These are phyloP conservation scores for Microcebus griseorufus DNA, from an alignment of 2,113 vertebrate species.

Conservation along the genomic window DNA sequence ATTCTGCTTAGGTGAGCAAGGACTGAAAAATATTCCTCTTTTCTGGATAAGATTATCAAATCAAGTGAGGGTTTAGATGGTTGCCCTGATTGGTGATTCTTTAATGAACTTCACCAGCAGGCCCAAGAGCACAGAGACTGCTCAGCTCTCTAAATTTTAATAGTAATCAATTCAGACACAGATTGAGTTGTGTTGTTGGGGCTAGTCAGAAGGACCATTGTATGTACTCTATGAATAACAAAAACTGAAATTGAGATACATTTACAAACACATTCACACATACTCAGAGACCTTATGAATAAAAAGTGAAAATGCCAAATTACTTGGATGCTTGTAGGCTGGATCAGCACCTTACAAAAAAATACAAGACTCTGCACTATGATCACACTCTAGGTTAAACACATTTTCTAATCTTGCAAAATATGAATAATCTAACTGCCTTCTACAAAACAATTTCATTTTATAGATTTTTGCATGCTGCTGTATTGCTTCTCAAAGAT, in stretches of 20 bases:
- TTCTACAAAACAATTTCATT: slow-evolving; percentile 46
- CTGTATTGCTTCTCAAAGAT: slow-evolving; percentile 65
- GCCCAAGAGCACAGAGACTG: background rate
- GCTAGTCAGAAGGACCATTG: background rate
- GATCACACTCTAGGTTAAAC: background rate
- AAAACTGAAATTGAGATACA: background rate
- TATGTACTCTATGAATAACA: background rate
- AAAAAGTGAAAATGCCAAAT: background rate
- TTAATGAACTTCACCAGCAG: slow-evolving; percentile 3
- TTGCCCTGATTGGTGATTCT: background rate
- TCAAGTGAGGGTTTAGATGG: background rate
- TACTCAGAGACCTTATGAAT: background rate
- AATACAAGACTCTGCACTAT: background rate
- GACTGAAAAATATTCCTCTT: slow-evolving; percentile 17
- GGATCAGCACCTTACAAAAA: background rate
- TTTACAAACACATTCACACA: background rate
- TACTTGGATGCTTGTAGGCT: background rate
- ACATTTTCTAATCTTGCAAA: slow-evolving; percentile 55
- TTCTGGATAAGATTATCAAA: slow-evolving; percentile 23
- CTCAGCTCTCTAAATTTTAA: background rate
- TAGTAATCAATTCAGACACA: background rate
- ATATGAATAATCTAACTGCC: background rate
- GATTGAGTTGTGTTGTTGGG: background rate
- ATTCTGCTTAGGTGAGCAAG: slow-evolving; percentile 52
- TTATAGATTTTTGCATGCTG: background rate